Evolutionary conservation across 2,888 invertebrate species (phyloP).

Genomic region (Callyntrura guangdongensis): DNA sequence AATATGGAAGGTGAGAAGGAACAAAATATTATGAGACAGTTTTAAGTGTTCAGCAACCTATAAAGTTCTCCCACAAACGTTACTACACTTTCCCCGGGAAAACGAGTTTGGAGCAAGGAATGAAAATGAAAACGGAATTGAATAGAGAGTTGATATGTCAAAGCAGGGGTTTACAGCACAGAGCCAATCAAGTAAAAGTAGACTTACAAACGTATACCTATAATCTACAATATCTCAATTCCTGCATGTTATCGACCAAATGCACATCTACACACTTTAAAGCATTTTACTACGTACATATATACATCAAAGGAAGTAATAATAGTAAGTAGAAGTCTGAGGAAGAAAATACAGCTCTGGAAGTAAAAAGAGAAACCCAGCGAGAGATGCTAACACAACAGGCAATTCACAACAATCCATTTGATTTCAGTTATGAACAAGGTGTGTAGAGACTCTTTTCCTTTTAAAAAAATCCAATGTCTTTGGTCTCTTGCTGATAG

Average conservation of each 20-base stretch:
- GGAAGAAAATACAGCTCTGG: neutral
- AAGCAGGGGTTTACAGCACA: neutral
- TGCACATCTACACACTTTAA: too few relatives aligned
- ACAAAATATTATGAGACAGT: constrained; percentile 58
- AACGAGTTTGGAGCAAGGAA: constrained; percentile 21
- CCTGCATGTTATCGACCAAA: constrained; percentile 35
- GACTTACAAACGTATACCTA: neutral
- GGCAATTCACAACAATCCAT: constrained; percentile 27
- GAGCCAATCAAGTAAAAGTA: constrained; percentile 20
- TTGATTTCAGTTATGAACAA: neutral
- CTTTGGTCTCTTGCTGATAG: neutral
- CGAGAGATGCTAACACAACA: neutral
- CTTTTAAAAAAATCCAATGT: constrained; percentile 7
- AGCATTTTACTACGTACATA: neutral
- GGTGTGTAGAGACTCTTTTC: neutral
- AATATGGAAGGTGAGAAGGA: constrained; percentile 62
- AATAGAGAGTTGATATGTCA: neutral
- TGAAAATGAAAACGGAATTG: neutral
- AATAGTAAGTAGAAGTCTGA: neutral
- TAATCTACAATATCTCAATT: neutral
- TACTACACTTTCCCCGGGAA: neutral
- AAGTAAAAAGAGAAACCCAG: neutral
- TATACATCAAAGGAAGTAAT: neutral
- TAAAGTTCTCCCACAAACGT: neutral
- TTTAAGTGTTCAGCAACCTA: constrained; percentile 35